phyloP scores from a whole-genome alignment of 2,888 invertebrate genomes.

The Anagyrus pseudococci region DNA sequence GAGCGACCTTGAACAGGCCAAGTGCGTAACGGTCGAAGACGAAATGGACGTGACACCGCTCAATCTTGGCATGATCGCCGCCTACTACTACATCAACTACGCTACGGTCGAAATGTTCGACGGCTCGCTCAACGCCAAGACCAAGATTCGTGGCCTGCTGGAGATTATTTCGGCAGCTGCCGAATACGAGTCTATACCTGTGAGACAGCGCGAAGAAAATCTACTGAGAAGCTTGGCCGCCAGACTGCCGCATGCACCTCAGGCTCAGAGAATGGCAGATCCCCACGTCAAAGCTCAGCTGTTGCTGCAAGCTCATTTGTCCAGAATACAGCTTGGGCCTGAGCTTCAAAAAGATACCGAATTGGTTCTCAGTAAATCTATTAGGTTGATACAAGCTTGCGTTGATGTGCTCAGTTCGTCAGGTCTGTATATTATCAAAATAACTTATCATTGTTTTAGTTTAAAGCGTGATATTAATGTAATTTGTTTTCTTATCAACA shows the following conservation, averaged over 20 bases:
- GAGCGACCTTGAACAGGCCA: slow-evolving; percentile 92
- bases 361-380: slow-evolving; percentile 83
- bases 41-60: slow-evolving; percentile 97
- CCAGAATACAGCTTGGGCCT: slow-evolving; percentile 91
- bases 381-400: slow-evolving; percentile 90
- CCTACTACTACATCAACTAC: slow-evolving; percentile 99
- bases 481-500: background rate
- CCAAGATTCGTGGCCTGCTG: slow-evolving; percentile 94
- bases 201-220: slow-evolving; percentile 93
- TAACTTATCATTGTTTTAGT: background rate
- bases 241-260: slow-evolving; percentile 69
- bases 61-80: slow-evolving; percentile 99
- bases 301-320: slow-evolving; percentile 93
- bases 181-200: slow-evolving; percentile 93
- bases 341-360: slow-evolving; percentile 97
- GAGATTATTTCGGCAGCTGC: slow-evolving; percentile 98
- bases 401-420: slow-evolving; percentile 93
- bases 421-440: slow-evolving; percentile 56
- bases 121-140: slow-evolving; percentile 94
- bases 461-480: too few relatives aligned
- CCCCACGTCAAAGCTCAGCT: slow-evolving; percentile 97
- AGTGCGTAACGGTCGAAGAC: slow-evolving; percentile 97
- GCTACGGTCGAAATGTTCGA: slow-evolving; percentile 99
- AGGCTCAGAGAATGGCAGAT: slow-evolving; percentile 69
- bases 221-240: slow-evolving; percentile 74